Evolutionary conservation across 2,113 vertebrate species (phyloP), one percentile per base, ranked within the genome.

Genomic region (Propithecus coquereli): DNA sequence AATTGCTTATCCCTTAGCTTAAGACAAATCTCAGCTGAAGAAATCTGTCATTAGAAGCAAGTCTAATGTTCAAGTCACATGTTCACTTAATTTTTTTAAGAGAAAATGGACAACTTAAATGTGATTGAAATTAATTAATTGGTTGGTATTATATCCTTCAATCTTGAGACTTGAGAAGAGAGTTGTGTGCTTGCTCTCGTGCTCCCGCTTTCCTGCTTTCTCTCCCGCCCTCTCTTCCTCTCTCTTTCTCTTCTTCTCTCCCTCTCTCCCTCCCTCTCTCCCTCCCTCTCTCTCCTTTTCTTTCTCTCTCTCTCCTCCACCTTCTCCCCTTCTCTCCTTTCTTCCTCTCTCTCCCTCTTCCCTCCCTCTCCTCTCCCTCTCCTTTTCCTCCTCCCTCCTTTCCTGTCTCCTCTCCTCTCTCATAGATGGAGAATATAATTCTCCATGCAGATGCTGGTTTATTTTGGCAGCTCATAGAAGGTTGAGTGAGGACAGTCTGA

Each of bases 401-500:
- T 12, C 25, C 79, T 94, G 43, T 88, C 76, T 22, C 34, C 40
- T 83, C 65, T 40, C 37, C 59, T 68, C 22, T 65, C 68, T 79
- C 45, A 52, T 59, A 80, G 18, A 54, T 43, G 45, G 45, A 77
- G 68, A 88, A 71, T 87, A n/a, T 65, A 84, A 20, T 87, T 95
- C 87, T 87, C 47, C 37, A 13, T 50, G 61, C 8, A 6, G 63
- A 89, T 77, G 59, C 87, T 90, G 52, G 80, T 80, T 91, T 80
- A 40, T 92, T 70, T 92, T 84, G 63, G 81, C 87, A 94, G 45
- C 87, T 95, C 59, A 45, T 81, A 34, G 85, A 84, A 94, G 95
- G 85, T 85, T 97, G 95, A 95, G 76, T 73, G 74, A 97, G 92
- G 97, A 96, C 97, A 96, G 88, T 95, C 80, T 84, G 76, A 92